A percentile compares a stretch with the other conserved stretches of the same genome.
phyloP scores from a whole-genome alignment of 1,140 invertebrate genomes.

The Steinernema feltiae region DNA sequence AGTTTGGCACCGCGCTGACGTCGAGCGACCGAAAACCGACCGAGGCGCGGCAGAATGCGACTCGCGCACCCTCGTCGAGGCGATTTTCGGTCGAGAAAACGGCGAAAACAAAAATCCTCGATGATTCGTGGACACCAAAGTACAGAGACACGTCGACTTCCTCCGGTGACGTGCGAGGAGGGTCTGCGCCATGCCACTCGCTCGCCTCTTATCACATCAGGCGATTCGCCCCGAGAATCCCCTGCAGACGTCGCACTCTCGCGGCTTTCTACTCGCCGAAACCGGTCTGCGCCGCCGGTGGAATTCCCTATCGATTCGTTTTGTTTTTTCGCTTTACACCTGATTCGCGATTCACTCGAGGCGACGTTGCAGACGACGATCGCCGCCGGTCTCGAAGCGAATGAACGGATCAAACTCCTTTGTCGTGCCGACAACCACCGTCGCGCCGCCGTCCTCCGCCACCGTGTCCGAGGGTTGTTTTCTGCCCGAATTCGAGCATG shows the following conservation, averaged over 20 bases:
- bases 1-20: too few species aligned
- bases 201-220: not conserved
- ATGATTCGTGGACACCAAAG: too few species aligned
- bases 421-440: not conserved
- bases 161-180: not conserved
- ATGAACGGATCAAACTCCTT: not conserved
- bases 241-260: not conserved
- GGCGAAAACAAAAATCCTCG: too few species aligned
- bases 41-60: too few species aligned
- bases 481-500: conserved; percentile 1
- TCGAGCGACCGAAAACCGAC: too few species aligned
- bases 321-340: not conserved
- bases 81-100: too few species aligned
- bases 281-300: not conserved
- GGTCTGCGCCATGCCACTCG: not conserved
- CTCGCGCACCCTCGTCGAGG: too few species aligned
- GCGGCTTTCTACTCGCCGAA: not conserved
- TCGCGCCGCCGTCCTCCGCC: not conserved
- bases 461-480: not conserved
- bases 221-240: not conserved
- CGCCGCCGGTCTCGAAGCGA: conserved; percentile 9
- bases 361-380: too few species aligned
- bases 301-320: not conserved
- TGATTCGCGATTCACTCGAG: too few species aligned
- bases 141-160: not conserved